These are phyloP conservation scores for Paradoxurus hermaphroditus DNA, from an alignment of 2,113 vertebrate species.

Conservation along the genomic window DNA sequence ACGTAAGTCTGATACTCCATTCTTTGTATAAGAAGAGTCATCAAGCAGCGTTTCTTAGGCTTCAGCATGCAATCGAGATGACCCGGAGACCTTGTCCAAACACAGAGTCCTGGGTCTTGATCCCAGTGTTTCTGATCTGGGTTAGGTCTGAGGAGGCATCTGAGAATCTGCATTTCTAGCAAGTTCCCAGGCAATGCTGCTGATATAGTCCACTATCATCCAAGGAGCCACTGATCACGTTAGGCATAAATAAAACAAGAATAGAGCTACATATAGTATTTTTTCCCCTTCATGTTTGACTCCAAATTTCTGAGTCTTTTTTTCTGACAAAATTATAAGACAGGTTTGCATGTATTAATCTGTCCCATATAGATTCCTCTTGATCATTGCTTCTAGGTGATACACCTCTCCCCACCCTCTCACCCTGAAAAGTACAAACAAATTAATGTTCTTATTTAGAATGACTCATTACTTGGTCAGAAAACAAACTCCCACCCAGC, in stretches of 20 bases:
- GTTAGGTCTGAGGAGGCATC: neutral
- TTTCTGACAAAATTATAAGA: neutral
- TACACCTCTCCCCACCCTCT: neutral
- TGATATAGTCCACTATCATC: neutral
- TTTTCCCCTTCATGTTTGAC: neutral
- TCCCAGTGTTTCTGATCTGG: neutral
- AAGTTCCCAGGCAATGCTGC: neutral
- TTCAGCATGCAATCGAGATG: neutral
- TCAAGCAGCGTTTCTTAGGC: neutral
- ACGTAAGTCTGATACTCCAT: neutral
- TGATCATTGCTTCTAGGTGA: neutral
- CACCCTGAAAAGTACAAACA: neutral
- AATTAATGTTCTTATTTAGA: slow-evolving; percentile 17
- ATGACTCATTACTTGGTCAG: slow-evolving; percentile 41
- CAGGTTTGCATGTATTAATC: neutral
- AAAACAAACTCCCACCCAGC: slow-evolving; percentile 41
- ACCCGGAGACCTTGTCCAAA: neutral
- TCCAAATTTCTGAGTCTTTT: neutral
- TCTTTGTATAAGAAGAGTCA: neutral
- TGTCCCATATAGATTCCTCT: neutral
- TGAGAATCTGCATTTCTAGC: neutral
- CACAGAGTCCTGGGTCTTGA: neutral
- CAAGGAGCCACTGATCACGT: neutral
- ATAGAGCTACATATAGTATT: neutral
- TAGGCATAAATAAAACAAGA: slow-evolving; percentile 16